A percentile compares a stretch with the other conserved stretches of the same genome.
These are phyloP conservation scores for Drosophila ambigua DNA, from an alignment of 1,140 invertebrate genomes.

Conservation along the genomic window DNA sequence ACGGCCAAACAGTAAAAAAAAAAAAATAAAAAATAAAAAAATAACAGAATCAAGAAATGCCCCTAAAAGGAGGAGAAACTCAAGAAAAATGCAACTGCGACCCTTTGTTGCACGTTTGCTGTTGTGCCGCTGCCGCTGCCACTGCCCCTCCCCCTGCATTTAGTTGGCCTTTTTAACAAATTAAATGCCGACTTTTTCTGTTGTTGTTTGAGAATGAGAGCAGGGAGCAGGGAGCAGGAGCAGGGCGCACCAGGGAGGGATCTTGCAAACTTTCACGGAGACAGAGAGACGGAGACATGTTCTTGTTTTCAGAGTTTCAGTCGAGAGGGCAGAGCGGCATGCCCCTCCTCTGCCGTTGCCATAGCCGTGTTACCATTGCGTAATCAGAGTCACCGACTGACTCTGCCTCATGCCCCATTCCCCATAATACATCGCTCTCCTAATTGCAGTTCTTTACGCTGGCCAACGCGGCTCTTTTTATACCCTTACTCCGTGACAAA, in stretches of 20 bases:
- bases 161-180: constrained; percentile 79
- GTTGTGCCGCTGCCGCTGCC: constrained; percentile 9
- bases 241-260: not conserved
- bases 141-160: constrained; percentile 40
- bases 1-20: not conserved
- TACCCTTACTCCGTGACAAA: too few species aligned
- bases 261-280: constrained; percentile 32
- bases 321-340: not conserved
- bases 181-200: constrained; percentile 72
- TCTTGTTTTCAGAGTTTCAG: constrained; percentile 20
- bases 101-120: constrained; percentile 38
- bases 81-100: constrained; percentile 22
- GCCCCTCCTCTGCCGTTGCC: not conserved
- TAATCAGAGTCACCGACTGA: constrained; percentile 34
- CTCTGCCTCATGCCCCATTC: not conserved
- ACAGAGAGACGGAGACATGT: constrained; percentile 30
- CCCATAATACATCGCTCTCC: constrained; percentile 4
- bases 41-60: not conserved
- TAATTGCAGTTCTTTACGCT: constrained; percentile 33
- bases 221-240: not conserved
- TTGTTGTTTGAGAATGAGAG: constrained; percentile 26
- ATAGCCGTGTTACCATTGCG: constrained; percentile 22
- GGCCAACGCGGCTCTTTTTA: too few species aligned
- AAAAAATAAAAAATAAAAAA: not conserved
- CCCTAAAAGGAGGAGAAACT: not conserved